Percentiles rank a stretch among this genome's conserved stretches.
These are phyloP conservation scores for Chaenogobius annularis DNA, from an alignment of 2,113 vertebrate genomes.

Conservation along the genomic window DNA sequence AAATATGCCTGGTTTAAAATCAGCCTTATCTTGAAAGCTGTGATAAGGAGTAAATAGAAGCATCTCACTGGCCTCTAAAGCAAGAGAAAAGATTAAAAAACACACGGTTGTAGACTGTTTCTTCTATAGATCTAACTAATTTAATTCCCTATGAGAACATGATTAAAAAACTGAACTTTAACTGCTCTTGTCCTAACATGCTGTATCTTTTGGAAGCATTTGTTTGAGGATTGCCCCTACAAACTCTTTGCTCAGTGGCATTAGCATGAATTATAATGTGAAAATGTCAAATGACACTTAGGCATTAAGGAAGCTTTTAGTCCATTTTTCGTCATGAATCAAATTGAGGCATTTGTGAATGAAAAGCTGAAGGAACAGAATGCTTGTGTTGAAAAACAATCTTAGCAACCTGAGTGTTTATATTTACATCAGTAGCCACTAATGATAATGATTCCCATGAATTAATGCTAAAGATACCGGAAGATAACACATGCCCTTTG, in stretches of 20 bases:
- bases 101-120: background rate
- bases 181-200: background rate
- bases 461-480: background rate
- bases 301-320: no score
- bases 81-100: no score
- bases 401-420: background rate
- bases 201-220: background rate
- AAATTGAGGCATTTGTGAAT: background rate
- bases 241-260: background rate
- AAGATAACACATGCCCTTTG: background rate
- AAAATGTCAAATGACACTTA: no score
- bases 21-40: constrained; percentile 46
- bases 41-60: constrained; percentile 31
- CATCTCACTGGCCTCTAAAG: background rate
- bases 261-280: background rate
- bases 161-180: background rate
- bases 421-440: background rate
- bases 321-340: no score
- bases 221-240: background rate
- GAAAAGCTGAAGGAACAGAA: background rate
- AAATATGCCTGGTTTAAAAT: constrained; percentile 49
- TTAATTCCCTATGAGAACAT: background rate
- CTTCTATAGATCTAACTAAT: background rate
- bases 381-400: background rate
- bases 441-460: background rate